phyloP scores from a whole-genome alignment of 2,797 vertebrate genomes.

The Onychomys leucogaster region DNA sequence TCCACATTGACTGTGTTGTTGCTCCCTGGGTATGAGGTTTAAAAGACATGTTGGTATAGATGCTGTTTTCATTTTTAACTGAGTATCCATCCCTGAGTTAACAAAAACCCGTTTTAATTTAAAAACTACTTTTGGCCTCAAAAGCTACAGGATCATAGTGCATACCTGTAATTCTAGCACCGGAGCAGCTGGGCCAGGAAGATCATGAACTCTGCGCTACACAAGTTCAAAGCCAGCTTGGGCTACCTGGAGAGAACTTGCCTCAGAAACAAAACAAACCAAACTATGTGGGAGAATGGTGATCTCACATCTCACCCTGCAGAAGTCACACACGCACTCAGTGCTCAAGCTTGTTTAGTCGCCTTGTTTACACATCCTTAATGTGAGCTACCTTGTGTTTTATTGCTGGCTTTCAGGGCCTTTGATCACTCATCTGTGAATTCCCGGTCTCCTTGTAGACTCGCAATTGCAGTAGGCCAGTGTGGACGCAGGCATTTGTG shows the following conservation, averaged over 20 bases:
- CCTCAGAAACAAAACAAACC: background rate
- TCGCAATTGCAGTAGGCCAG: background rate
- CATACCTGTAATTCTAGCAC: background rate
- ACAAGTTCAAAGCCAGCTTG: background rate
- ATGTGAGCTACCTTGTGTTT: background rate
- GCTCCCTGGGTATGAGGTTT: background rate
- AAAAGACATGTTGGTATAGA: background rate
- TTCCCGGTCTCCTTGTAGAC: background rate
- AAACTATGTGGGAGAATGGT: background rate
- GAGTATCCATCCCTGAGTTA: background rate
- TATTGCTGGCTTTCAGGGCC: background rate
- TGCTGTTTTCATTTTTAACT: background rate
- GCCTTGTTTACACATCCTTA: background rate
- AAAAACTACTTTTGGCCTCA: background rate
- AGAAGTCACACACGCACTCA: background rate
- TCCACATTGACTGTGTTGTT: background rate
- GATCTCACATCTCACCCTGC: background rate
- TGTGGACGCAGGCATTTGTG: background rate
- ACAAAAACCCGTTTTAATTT: conserved; percentile 13
- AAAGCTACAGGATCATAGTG: background rate
- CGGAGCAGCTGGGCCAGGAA: background rate
- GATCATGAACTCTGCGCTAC: background rate
- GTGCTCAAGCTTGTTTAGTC: background rate
- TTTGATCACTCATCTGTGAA: conserved; percentile 1
- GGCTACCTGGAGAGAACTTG: background rate